A percentile compares a stretch with the other conserved stretches of the same genome.
phyloP scores from a whole-genome alignment of 2,888 invertebrate species.

The Trachelus iudaicus region DNA sequence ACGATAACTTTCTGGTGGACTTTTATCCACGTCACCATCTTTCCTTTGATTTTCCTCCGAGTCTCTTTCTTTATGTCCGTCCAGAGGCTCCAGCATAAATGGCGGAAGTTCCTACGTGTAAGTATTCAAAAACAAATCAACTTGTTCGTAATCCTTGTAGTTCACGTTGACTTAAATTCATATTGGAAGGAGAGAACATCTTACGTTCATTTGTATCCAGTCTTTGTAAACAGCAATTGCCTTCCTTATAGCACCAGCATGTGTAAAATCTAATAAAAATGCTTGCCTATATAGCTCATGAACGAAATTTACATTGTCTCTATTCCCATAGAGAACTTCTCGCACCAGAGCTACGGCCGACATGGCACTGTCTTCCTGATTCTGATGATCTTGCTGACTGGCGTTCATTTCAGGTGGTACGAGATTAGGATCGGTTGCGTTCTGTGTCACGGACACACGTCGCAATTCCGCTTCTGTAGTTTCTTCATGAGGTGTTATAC shows the following conservation, averaged over 20 bases:
- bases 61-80: constrained; percentile 64
- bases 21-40: constrained; percentile 53
- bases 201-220: constrained; percentile 90
- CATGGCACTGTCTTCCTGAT: constrained; percentile 60
- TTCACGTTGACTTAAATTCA: background rate
- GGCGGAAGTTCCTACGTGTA: constrained; percentile 80
- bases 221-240: constrained; percentile 95
- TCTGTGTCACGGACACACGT: constrained; percentile 63
- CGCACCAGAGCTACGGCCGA: constrained; percentile 79
- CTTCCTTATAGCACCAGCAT: constrained; percentile 87
- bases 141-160: background rate
- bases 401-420: constrained; percentile 49
- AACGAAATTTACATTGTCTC: constrained; percentile 94
- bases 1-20: constrained; percentile 58
- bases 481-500: constrained; percentile 64
- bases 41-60: constrained; percentile 49
- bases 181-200: constrained; percentile 28
- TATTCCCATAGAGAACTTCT: constrained; percentile 86
- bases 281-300: constrained; percentile 95
- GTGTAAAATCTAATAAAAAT: constrained; percentile 88
- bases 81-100: constrained; percentile 79
- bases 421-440: constrained; percentile 54
- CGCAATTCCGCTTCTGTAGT: constrained; percentile 59
- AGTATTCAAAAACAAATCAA: background rate
- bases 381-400: constrained; percentile 42